phyloP scores from a whole-genome alignment of 2,888 invertebrate species.

The Cryptus armator region DNA sequence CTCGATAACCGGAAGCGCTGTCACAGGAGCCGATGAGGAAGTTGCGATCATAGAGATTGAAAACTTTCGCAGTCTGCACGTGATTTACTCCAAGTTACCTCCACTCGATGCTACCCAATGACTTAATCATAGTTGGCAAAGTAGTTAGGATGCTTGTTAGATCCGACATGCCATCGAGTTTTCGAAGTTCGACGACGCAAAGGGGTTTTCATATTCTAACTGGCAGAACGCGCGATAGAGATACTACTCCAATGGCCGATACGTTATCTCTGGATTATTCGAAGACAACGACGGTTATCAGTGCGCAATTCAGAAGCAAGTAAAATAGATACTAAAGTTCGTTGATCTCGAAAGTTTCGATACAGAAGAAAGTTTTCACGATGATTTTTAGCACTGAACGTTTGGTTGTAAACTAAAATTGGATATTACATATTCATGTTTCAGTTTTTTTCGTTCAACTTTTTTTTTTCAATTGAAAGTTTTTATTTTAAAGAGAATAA shows the following conservation, averaged over 20 bases:
- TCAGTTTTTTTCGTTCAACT: no score
- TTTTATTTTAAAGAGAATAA: no score
- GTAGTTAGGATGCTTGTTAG: slow-evolving; percentile 13
- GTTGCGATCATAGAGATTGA: slow-evolving; percentile 10
- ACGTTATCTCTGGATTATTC: background rate
- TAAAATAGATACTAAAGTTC: background rate
- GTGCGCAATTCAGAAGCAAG: background rate
- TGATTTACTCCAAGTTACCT: background rate
- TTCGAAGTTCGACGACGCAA: background rate
- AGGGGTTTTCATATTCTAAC: background rate
- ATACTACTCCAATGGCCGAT: background rate
- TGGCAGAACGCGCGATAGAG: background rate
- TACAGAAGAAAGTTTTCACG: background rate
- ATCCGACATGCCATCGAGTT: background rate
- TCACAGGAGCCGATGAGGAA: background rate
- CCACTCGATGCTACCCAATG: background rate
- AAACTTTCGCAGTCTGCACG: background rate
- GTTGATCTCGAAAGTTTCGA: background rate
- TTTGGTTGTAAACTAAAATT: no score
- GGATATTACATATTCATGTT: no score
- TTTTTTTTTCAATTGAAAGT: no score
- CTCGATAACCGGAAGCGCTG: background rate
- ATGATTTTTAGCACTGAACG: background rate
- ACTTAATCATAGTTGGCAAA: slow-evolving; percentile 30
- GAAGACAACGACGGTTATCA: background rate